Evolutionary conservation across 2,113 vertebrate genomes (phyloP).

Genomic region (Narcine bancroftii): DNA sequence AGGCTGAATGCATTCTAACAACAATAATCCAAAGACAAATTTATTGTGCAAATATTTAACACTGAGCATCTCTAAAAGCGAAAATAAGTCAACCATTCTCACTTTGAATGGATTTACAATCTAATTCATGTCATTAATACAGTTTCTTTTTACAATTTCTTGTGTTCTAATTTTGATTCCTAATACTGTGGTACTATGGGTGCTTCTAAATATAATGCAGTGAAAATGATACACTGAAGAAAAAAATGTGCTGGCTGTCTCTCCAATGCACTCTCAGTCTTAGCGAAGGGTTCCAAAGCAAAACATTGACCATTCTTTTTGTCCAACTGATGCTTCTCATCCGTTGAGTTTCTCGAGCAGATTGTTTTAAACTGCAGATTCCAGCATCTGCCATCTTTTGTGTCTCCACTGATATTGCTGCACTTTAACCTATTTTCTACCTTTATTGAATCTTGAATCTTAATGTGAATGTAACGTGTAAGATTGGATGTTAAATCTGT

Average conservation of each 20-base stretch:
- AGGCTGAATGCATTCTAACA: not conserved
- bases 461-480: not conserved
- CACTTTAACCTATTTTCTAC: not conserved
- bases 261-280: too few relatives aligned
- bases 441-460: not conserved
- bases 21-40: not conserved
- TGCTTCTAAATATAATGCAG: not conserved
- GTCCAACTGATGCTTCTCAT: too few relatives aligned
- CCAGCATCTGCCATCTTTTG: too few relatives aligned
- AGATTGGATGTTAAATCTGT: not conserved
- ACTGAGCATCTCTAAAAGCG: not conserved
- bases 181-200: not conserved
- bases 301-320: too few relatives aligned
- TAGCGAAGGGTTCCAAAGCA: too few relatives aligned
- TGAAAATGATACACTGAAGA: not conserved
- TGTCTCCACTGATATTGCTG: conserved; percentile 17
- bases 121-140: not conserved
- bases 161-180: not conserved
- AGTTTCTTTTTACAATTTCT: not conserved
- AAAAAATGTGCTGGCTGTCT: too few relatives aligned
- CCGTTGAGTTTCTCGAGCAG: too few relatives aligned
- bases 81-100: not conserved
- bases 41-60: not conserved
- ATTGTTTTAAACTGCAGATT: too few relatives aligned
- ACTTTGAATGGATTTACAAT: not conserved